Conservation (phyloP, 2,113 vertebrate species). For the Nettapus auritus region DNA sequence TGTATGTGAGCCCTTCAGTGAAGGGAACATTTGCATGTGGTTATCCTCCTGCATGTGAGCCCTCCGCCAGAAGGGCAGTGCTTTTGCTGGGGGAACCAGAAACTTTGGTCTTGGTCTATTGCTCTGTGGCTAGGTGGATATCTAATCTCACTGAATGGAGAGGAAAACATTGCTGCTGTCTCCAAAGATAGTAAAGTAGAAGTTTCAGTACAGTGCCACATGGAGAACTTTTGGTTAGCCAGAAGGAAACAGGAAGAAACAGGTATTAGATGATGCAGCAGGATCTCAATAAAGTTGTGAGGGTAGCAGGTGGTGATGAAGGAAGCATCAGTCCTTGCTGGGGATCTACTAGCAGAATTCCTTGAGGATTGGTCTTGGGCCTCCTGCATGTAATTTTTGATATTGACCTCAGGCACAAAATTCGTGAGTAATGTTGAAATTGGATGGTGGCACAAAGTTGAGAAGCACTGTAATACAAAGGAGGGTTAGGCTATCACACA, state of each 20-base stretch:
- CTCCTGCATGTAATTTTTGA: neutral
- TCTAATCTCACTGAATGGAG: neutral
- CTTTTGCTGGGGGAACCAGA: neutral
- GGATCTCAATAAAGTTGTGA: neutral
- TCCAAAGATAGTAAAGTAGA: neutral
- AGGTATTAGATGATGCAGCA: accelerated
- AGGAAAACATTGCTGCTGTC: neutral
- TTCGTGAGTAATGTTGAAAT: neutral
- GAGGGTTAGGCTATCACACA: neutral
- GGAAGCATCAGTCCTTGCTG: neutral
- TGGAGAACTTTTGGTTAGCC: neutral
- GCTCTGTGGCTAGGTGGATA: neutral
- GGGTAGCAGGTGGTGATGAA: neutral
- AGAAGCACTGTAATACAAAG: neutral
- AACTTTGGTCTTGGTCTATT: neutral
- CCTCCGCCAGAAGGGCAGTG: neutral
- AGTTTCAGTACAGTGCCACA: neutral
- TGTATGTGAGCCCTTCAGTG: neutral
- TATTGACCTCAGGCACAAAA: neutral
- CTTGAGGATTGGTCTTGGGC: neutral
- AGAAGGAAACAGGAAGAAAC: neutral
- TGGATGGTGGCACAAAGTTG: neutral
- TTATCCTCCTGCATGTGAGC: neutral
- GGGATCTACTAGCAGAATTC: neutral
- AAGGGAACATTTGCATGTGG: neutral